Evolutionary conservation across 2,888 invertebrate genomes (phyloP).

Genomic region (Plutella xylostella): DNA sequence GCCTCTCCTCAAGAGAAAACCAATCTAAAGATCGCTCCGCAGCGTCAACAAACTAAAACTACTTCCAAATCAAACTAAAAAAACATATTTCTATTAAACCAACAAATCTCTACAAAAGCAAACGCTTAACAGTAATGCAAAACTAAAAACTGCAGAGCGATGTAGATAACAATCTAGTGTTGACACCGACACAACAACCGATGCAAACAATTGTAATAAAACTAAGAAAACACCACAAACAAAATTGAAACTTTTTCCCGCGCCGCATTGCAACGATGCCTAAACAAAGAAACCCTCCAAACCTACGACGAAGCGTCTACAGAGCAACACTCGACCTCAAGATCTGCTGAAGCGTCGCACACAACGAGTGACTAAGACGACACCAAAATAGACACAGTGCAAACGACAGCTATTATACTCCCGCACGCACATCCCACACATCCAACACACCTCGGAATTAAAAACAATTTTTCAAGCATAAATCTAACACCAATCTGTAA

Average conservation of each 20-base stretch:
- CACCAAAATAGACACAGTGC: too few relatives aligned
- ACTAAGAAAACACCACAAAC: constrained; percentile 12
- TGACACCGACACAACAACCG: too few relatives aligned
- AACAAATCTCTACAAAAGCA: constrained; percentile 22
- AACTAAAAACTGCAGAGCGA: constrained; percentile 21
- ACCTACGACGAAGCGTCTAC: not conserved
- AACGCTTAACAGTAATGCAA: constrained; percentile 17
- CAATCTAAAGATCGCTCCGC: constrained; percentile 30
- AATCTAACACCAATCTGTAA: constrained; percentile 52
- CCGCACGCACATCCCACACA: too few relatives aligned
- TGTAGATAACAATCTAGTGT: not conserved
- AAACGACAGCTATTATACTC: too few relatives aligned
- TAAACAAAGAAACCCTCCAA: not conserved
- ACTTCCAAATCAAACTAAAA: constrained; percentile 35
- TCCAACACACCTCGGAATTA: too few relatives aligned
- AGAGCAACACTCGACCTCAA: constrained; percentile 32
- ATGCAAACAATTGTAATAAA: constrained; percentile 1
- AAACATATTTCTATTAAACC: constrained; percentile 32
- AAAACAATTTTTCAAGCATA: constrained; percentile 24
- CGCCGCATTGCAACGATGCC: too few relatives aligned
- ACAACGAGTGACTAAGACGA: too few relatives aligned
- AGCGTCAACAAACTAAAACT: constrained; percentile 34
- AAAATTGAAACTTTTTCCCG: constrained; percentile 17
- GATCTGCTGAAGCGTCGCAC: not conserved
- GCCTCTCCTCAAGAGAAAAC: constrained; percentile 18